These are phyloP conservation scores for Lysandra bellargus DNA, from an alignment of 2,888 invertebrate genomes.

Conservation along the genomic window DNA sequence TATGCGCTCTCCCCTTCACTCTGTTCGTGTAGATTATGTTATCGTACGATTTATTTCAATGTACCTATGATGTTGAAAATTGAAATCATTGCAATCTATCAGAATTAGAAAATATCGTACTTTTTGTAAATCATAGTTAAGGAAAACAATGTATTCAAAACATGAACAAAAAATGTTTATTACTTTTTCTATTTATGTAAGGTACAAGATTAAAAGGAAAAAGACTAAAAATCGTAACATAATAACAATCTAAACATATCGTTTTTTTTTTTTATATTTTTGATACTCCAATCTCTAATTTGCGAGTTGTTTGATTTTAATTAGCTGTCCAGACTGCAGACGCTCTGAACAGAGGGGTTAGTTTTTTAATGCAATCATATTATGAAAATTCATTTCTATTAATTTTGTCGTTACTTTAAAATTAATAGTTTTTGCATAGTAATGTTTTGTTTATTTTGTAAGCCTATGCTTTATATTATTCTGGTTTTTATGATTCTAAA, in stretches of 20 bases:
- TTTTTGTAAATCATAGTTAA: no score
- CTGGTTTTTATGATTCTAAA: not conserved
- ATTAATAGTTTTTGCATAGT: not conserved
- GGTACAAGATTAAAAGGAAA: not conserved
- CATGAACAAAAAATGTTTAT: no score
- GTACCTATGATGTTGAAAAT: not conserved
- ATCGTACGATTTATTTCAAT: slow-evolving; percentile 28
- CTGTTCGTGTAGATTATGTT: slow-evolving; percentile 37
- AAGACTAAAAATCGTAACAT: not conserved
- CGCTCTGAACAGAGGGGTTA: slow-evolving; percentile 5
- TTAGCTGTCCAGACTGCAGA: slow-evolving; percentile 56
- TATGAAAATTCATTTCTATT: not conserved
- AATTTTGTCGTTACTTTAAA: not conserved
- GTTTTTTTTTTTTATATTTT: slow-evolving; percentile 25
- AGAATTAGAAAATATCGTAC: not conserved
- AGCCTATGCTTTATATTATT: not conserved
- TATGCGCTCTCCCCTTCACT: slow-evolving; percentile 39
- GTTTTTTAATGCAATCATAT: slow-evolving; percentile 27
- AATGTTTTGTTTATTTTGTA: not conserved
- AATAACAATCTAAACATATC: not conserved
- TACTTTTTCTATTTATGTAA: not conserved
- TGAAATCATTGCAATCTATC: not conserved
- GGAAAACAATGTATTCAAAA: no score
- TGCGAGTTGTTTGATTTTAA: slow-evolving; percentile 56
- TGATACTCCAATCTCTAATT: slow-evolving; percentile 44